Base-by-base conservation (phyloP, 1,140 invertebrate genomes). In the Formica selysi region DNA sequence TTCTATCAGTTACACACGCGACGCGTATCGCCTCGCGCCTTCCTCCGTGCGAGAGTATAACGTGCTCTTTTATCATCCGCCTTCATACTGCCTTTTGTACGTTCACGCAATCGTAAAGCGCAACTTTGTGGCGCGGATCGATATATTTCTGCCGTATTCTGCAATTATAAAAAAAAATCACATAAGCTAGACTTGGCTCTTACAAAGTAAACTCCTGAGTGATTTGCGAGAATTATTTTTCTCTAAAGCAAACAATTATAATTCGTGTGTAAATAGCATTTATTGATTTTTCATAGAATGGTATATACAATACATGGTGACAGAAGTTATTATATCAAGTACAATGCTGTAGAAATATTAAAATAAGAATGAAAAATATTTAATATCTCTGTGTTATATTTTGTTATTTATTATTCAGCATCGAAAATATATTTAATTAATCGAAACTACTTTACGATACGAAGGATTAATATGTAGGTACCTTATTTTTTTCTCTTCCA, bases 1-100 rank as follows among this genome's bases (percentile, higher is more conserved):
- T 93, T 93, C 90, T 90, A 92, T 93, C 90, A 92, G 74, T 84
- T 41, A 71, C 41, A 87, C 89, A 88, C 90, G 91, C 86, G 76
- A 90, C 76, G 70, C 83, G 78, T 68, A 86, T 51, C 78, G 38
- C 84, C 32, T 65, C 64, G 61, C 80, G 19, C 29, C 22, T 74
- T 87, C 54, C 64, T 87, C 78, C 83, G 57, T 68, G 48, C 16
- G 48, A 51, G 73, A 59, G 80, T 73, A 88, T 89, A 89, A 89
- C 88, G 80, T 71, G 64, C 64, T 76, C 65, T 89, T 87, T 90
- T 91, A 89, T 87, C 89, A 84, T 80, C 19, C 32, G 16, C 65
- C 26, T 51, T 59, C 48, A 22, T 73, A 13, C 59, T 61, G 83
- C 51, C 79, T 88, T 86, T 90, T 89, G 70, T 62, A 61, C 41